Evolutionary conservation across 2,888 invertebrate genomes (phyloP), one percentile per base, ranked within the genome.

Genomic region (Gibbula magus): DNA sequence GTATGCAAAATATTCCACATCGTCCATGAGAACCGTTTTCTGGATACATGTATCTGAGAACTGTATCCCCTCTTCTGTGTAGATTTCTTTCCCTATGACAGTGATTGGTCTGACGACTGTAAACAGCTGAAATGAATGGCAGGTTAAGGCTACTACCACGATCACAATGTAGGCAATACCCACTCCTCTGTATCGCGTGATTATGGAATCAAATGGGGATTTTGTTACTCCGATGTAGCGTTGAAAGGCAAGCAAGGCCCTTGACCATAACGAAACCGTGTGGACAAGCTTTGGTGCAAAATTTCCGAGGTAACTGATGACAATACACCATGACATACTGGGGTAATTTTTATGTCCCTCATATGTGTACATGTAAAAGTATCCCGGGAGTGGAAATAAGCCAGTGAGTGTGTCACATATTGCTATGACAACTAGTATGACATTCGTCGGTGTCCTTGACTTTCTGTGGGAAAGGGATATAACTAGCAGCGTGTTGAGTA

Each of bases 171-270:
- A 32, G 2, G 56, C 66, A 7, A 78, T 25, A 16, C n/a, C 10
- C 8, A 74, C 67, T 32, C 80, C 80, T 52, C 66, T 75, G 20
- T 66, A 56, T 10, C 52, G 18, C 0, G 29, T 45, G 18, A 80
- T 56, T 16, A 35, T 52, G 7, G 53, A 53, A 8, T 22, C 20
- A 5, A 39, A 53, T 13, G 32, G 2, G 20, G 18, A 16, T 22
- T 73, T 22, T 2, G 74, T n/a, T n/a, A 80, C 78, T 16, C 80
- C 80, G 4, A 75, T n/a, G 32, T 78, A 77, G 16, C 80, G 74
- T 74, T 80, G 80, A 39, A 77, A 75, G 3, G 80, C 77, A n/a
- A 80, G 39, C 32, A 80, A 45, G 18, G 74, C 75, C 8, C 78
- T 74, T 35, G 74, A 35, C 80, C 80, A 80, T 18, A 80, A 39